Percentiles rank a stretch among this genome's conserved stretches.
phyloP scores from a whole-genome alignment of 2,888 invertebrate genomes.

The Tipula helvola region DNA sequence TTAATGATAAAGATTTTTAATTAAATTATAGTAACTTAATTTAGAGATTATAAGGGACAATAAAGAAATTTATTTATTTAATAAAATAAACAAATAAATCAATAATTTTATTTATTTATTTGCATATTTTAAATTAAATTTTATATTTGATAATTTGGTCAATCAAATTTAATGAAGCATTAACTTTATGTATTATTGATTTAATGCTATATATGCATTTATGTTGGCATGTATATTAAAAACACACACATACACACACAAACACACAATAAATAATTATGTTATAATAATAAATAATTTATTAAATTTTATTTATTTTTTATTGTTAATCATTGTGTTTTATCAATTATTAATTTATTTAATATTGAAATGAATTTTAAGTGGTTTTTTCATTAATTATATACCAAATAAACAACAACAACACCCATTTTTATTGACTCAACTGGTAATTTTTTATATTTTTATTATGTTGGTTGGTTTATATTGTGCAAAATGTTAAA shows the following conservation, averaged over 20 bases:
- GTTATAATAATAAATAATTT: background rate
- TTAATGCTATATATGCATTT: background rate
- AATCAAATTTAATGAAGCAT: background rate
- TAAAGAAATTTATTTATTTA: background rate
- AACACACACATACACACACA: background rate
- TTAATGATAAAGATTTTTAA: too few species aligned
- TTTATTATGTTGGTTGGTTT: background rate
- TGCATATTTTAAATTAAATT: background rate
- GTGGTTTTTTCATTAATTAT: background rate
- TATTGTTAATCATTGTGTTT: background rate
- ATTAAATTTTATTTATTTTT: background rate
- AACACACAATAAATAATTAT: background rate
- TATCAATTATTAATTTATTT: background rate
- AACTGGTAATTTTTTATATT: background rate
- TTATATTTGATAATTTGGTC: background rate
- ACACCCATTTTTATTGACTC: background rate
- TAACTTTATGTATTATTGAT: background rate
- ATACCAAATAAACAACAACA: background rate
- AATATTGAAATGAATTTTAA: background rate
- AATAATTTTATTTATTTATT: background rate
- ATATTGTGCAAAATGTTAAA: background rate
- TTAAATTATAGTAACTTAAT: too few species aligned
- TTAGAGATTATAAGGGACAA: too few species aligned
- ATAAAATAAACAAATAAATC: background rate
- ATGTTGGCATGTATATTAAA: background rate